Evolutionary conservation across 2,888 invertebrate species (phyloP).

Genomic region (Cerastis leucographa): DNA sequence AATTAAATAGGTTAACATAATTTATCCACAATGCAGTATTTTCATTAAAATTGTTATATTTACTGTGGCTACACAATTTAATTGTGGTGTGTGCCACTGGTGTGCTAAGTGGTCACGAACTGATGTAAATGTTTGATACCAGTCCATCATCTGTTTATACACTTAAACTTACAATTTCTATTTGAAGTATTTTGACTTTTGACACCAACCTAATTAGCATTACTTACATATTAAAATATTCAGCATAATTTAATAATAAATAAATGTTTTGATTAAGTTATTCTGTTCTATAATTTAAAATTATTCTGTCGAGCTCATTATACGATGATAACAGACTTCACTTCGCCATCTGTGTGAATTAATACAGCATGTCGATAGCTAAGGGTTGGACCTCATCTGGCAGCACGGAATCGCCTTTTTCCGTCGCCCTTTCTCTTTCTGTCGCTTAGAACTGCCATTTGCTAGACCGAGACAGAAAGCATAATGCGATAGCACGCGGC

Average conservation of each 20-base stretch:
- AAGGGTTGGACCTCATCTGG: too few relatives aligned
- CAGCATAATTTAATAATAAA: constrained; percentile 22
- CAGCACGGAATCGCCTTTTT: too few relatives aligned
- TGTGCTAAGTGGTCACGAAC: constrained; percentile 59
- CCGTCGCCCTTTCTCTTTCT: too few relatives aligned
- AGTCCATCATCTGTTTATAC: constrained; percentile 32
- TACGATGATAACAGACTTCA: constrained; percentile 31
- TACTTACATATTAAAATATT: constrained; percentile 49
- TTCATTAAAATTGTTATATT: constrained; percentile 33
- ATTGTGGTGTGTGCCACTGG: constrained; percentile 52
- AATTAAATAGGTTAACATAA: constrained; percentile 50
- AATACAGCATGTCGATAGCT: not conserved
- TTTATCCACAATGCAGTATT: constrained; percentile 39
- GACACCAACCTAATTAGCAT: not conserved
- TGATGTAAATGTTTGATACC: constrained; percentile 44
- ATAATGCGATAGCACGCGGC: too few relatives aligned
- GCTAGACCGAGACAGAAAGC: too few relatives aligned
- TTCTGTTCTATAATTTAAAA: constrained; percentile 17
- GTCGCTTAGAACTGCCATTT: too few relatives aligned
- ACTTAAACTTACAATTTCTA: constrained; percentile 21
- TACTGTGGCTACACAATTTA: constrained; percentile 43
- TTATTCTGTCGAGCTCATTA: constrained; percentile 27
- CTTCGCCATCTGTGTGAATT: constrained; percentile 30
- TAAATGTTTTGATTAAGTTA: constrained; percentile 10
- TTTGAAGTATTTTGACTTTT: constrained; percentile 30